Base-by-base conservation (phyloP, 2,888 invertebrate species). In the Eumerus sabulonum region DNA sequence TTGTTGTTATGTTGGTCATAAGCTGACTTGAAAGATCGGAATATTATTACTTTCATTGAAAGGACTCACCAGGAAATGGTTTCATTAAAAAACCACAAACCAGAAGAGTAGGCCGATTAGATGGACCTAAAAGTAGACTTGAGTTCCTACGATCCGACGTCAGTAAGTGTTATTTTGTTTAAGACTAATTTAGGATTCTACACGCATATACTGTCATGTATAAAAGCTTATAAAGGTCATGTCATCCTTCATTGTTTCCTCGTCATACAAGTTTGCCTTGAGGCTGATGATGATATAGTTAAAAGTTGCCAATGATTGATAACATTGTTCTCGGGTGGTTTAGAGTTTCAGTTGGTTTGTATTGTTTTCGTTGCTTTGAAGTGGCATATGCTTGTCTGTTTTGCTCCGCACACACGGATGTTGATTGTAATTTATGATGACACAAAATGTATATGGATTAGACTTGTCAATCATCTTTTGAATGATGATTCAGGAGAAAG, bases 391-490 rank as follows among this genome's bases (percentile, higher is more conserved):
- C 16, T 12, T 17, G 9, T 62, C 14, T 51, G 17, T 42, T 17
- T 27, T 42, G 27, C 27, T n/a, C n/a, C 27, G 7, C 27, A 4
- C 27, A 7, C 3, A 16, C 3, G 35, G 27, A 9, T 48, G 19
- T 56, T 56, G 18, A 47, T 56, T 62, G 44, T 62, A 63, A 71
- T 71, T 71, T 63, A 63, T 63, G 71, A 51, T 63, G 56, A 50
- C 63, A 56, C 56, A 19, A 27, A 42, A 56, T 62, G 14, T 44
- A 44, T 40, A 63, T 35, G 19, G 70, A 70, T 62, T 40, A 62
- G 60, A 54, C 27, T 27, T 54, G 60, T 48, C 62, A 70, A 42
- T 70, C 48, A 70, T 42, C 13, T 44, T 57, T 14, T 3, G 14
- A 48, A 38, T 27, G 27, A 27, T 27, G 27, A 27, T 27, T 27